These are phyloP conservation scores for Clarias macrocephalus DNA, from an alignment of 2,113 vertebrate species.

Conservation along the genomic window DNA sequence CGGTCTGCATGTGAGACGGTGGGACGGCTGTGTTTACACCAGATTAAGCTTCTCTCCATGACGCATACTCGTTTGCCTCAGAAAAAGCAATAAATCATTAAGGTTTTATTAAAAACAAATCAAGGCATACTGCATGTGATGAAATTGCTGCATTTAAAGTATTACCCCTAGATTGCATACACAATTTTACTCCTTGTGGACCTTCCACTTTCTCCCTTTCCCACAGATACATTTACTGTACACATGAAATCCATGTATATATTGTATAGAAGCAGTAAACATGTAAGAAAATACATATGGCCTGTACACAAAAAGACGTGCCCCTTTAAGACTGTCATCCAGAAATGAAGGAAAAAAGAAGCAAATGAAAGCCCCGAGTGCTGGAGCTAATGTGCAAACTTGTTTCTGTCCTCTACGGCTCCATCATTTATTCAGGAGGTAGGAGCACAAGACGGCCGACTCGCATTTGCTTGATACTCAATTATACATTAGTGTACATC, in stretches of 20 bases:
- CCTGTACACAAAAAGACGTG: constrained; percentile 52
- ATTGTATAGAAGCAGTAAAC: not conserved
- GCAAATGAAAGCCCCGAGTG: constrained; percentile 86
- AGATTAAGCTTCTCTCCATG: constrained; percentile 68
- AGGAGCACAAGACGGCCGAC: constrained; percentile 97
- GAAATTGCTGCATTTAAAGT: constrained; percentile 66
- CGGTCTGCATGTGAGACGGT: constrained; percentile 51
- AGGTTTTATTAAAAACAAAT: constrained; percentile 70
- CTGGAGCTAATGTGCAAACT: constrained; percentile 98
- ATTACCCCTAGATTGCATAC: constrained; percentile 48
- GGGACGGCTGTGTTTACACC: constrained; percentile 65
- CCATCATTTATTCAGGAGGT: constrained; percentile 99
- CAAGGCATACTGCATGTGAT: constrained; percentile 62
- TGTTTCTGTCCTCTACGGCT: constrained; percentile 99
- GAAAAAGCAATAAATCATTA: constrained; percentile 71
- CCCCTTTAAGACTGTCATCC: constrained; percentile 77
- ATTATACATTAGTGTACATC: constrained; percentile 99
- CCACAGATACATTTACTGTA: constrained; percentile 24
- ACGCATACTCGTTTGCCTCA: constrained; percentile 54
- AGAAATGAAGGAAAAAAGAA: constrained; percentile 78
- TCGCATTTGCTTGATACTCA: constrained; percentile 99
- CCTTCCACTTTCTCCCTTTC: not conserved
- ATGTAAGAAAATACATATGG: constrained; percentile 6
- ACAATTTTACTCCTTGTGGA: constrained; percentile 25
- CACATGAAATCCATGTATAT: not conserved